A percentile compares a stretch with the other conserved stretches of the same genome.
These are phyloP conservation scores for Erebia palarica DNA, from an alignment of 2,888 invertebrate genomes.

Conservation along the genomic window DNA sequence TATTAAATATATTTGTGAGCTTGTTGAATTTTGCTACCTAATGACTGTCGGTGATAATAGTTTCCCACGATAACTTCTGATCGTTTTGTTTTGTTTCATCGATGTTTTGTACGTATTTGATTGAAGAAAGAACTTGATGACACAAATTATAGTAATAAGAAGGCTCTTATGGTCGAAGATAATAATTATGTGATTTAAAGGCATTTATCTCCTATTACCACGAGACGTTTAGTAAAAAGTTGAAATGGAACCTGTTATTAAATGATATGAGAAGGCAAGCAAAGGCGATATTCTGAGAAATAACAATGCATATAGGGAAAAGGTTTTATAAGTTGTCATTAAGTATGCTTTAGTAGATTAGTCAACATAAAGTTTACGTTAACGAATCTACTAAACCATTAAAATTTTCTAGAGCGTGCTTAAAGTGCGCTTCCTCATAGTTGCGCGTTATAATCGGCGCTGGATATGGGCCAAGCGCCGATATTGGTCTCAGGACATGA, in stretches of 20 bases:
- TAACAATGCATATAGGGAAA: neutral
- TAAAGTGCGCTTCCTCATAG: constrained; percentile 59
- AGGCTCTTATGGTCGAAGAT: neutral
- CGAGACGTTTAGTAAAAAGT: neutral
- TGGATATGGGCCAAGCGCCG: constrained; percentile 54
- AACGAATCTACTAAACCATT: neutral
- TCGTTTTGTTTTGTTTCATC: neutral
- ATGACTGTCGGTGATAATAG: neutral
- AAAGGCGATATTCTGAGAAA: neutral
- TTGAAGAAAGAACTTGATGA: constrained; percentile 9
- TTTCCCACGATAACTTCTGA: constrained; percentile 7
- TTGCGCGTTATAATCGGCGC: constrained; percentile 53
- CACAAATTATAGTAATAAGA: constrained; percentile 4
- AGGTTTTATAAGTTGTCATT: neutral
- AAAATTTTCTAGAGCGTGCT: constrained; percentile 6
- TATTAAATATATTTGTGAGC: neutral
- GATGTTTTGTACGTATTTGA: neutral
- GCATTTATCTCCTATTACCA: constrained; percentile 3
- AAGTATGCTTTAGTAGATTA: no score
- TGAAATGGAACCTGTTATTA: constrained; percentile 7
- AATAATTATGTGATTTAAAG: constrained; percentile 1
- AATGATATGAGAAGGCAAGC: neutral
- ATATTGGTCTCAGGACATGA: constrained; percentile 14
- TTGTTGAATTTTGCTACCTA: neutral
- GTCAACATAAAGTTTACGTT: neutral